A percentile compares a stretch with the other conserved stretches of the same genome.
Evolutionary conservation across 2,113 vertebrate species (phyloP).

Genomic region (Scytalopus superciliaris): DNA sequence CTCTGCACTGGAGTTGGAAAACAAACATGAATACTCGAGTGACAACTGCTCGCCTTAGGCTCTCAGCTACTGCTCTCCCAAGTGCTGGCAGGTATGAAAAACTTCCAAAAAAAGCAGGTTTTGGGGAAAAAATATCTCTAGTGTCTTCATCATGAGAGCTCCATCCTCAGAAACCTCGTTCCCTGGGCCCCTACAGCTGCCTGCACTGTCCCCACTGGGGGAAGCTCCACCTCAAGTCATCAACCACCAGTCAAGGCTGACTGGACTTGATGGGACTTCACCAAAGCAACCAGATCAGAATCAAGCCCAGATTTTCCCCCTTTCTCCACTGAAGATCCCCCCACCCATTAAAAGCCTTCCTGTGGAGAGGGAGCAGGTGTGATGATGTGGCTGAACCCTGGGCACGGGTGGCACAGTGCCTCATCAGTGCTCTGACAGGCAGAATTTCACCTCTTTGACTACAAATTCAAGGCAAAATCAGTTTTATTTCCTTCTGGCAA

Average conservation of each 20-base stretch:
- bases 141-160: not conserved
- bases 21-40: rapidly evolving
- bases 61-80: not conserved
- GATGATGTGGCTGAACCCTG: rapidly evolving
- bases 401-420: not conserved
- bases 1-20: not conserved
- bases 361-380: rapidly evolving
- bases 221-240: not conserved
- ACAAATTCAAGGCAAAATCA: not conserved
- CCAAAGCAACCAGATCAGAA: not conserved
- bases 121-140: not conserved
- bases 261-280: not conserved
- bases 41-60: not conserved
- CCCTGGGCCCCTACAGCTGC: not conserved
- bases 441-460: not conserved
- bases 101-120: not conserved
- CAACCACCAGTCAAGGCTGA: rapidly evolving
- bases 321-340: not conserved
- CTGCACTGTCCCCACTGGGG: not conserved
- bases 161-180: not conserved
- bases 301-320: not conserved
- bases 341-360: not conserved
- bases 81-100: not conserved
- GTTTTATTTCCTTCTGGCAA: not conserved
- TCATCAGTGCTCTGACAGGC: not conserved